Evolutionary conservation across 2,888 invertebrate species (phyloP), one percentile per base, ranked within the genome.

Genomic region (Xiphydria camelus): DNA sequence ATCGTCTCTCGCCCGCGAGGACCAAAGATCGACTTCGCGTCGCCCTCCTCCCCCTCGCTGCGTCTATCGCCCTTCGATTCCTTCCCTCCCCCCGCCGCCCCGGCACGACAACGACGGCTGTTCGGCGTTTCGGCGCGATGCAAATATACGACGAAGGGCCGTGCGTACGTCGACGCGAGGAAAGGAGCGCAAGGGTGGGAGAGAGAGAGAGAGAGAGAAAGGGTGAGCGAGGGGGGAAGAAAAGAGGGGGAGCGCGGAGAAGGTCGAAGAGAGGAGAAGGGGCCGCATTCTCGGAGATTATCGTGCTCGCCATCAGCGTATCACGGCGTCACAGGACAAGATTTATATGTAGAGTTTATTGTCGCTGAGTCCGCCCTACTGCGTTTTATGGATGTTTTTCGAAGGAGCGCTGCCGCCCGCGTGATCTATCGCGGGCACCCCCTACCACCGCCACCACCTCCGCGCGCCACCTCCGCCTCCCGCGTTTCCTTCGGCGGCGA

Each of bases 301-400:
- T 75, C 75, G 75, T 73, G 72, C 73, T 75, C 72, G 73, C 75
- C 75, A 75, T 75, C 75, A 75, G 73, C 73, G 75, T 75, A 75
- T 75, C 75, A 74, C 70, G 65, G 73, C 75, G 75, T 74, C 74
- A 74, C 70, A 66, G 70, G 72, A 68, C 72, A 75, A 75, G 75
- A 75, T 75, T 75, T 75, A 75, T 75, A 75, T 71, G 75, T 73
- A 72, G 75, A 75, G 75, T 75, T 75, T 75, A 75, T 75, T 75
- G 75, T 75, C 75, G 74, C 75, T 72, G 74, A 73, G 73, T 74
- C 74, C 75, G 74, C 75, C 75, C 75, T 75, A 75, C 75, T 75
- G 75, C 75, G 73, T 75, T 75, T 75, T 75, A 75, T 75, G 75
- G 75, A 75, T 75, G 75, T 75, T 75, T 75, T 75, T 75, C 75